Evolutionary conservation across 2,797 vertebrate genomes (phyloP).

Genomic region (Onychomys arenicola): DNA sequence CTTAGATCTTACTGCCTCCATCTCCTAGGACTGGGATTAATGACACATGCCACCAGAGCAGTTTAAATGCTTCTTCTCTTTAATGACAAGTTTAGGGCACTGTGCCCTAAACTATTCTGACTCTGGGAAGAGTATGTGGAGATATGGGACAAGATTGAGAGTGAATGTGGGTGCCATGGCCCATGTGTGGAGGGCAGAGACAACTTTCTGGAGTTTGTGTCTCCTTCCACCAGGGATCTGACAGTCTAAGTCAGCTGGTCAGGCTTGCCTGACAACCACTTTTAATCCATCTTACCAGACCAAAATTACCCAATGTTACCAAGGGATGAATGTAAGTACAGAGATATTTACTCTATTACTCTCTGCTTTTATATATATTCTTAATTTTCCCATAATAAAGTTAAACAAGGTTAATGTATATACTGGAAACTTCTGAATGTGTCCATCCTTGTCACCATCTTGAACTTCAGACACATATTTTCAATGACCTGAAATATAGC

Average conservation of each 20-base stretch:
- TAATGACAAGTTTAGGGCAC: background rate
- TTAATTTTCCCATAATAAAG: background rate
- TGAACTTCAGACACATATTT: background rate
- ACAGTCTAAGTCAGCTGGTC: background rate
- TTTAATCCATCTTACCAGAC: background rate
- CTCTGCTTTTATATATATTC: background rate
- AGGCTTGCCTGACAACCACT: background rate
- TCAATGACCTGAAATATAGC: background rate
- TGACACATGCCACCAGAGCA: background rate
- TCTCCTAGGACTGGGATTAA: background rate
- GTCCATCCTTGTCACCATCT: background rate
- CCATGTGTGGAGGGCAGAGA: background rate
- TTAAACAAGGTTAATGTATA: background rate
- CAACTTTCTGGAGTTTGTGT: background rate
- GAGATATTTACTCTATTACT: background rate
- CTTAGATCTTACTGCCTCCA: no score
- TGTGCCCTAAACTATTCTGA: no score
- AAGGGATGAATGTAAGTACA: background rate
- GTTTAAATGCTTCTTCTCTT: background rate
- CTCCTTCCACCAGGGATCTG: background rate
- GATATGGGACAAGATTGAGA: background rate
- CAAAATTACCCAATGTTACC: background rate
- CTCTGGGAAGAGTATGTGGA: background rate
- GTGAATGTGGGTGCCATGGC: background rate
- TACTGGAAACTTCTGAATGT: background rate